phyloP scores from a whole-genome alignment of 1,140 invertebrate genomes.

The Drosophila sucinea region DNA sequence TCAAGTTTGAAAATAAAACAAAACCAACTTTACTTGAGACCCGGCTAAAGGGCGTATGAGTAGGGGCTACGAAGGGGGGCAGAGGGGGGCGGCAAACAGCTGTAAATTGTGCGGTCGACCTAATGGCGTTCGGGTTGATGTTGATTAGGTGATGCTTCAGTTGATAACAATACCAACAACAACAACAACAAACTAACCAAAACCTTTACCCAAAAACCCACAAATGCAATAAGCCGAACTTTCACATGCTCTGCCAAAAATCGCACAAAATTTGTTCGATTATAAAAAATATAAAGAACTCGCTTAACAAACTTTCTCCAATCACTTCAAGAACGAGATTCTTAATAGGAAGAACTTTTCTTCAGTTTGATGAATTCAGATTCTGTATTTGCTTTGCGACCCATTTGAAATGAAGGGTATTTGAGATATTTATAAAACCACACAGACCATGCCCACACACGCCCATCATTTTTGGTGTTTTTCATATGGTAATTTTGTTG shows the following conservation, averaged over 20 bases:
- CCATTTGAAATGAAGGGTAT: not conserved
- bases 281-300: too few relatives aligned
- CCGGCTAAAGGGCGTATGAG: not conserved
- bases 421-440: conserved; percentile 3
- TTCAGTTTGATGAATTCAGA: too few relatives aligned
- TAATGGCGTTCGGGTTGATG: conserved; percentile 68
- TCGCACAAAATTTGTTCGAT: too few relatives aligned
- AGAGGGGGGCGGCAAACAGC: conserved; percentile 43
- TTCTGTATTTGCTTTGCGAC: too few relatives aligned
- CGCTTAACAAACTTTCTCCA: too few relatives aligned
- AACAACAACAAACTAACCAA: conserved; percentile 12
- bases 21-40: conserved; percentile 28
- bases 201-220: conserved; percentile 3
- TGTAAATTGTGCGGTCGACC: conserved; percentile 74
- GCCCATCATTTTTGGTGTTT: conserved; percentile 41
- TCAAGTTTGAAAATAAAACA: conserved; percentile 59
- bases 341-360: too few relatives aligned
- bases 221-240: conserved; percentile 15
- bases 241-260: not conserved
- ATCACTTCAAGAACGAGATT: too few relatives aligned
- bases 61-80: not conserved
- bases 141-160: conserved; percentile 78
- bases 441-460: conserved; percentile 25
- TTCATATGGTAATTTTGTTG: conserved; percentile 71
- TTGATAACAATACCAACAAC: conserved; percentile 67